A percentile compares a stretch with the other conserved stretches of the same genome.
Conservation (phyloP, 2,797 vertebrate species). For the Coregonus sp. region DNA sequence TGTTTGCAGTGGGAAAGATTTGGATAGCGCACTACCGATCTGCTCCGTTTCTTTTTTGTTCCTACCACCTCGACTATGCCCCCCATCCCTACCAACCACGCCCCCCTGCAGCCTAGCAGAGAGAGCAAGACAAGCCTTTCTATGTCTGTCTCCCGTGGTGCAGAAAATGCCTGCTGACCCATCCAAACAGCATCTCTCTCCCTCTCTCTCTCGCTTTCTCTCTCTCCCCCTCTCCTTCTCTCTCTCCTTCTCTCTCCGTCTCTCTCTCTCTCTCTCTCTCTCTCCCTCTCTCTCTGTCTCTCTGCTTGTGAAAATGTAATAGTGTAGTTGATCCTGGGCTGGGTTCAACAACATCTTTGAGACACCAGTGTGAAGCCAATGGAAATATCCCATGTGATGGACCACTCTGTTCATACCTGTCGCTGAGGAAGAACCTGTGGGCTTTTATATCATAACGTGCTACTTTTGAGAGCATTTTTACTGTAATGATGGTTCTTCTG, state of each 20-base stretch:
- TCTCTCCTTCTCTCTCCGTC: neutral
- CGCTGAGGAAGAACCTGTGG: too few relatives aligned
- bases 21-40: neutral
- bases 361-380: neutral
- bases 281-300: constrained; percentile 20
- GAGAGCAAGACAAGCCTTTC: neutral
- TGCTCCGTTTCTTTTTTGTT: neutral
- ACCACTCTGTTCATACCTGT: neutral
- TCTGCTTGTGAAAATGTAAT: constrained; percentile 20
- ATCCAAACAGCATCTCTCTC: too few relatives aligned
- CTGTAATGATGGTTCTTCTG: neutral
- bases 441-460: too few relatives aligned
- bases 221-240: too few relatives aligned
- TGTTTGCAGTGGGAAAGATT: constrained; percentile 13
- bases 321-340: neutral
- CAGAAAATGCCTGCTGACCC: neutral
- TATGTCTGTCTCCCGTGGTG: neutral
- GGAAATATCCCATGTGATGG: neutral
- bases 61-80: neutral
- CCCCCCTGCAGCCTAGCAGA: neutral
- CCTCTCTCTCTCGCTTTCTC: too few relatives aligned
- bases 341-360: neutral
- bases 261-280: neutral
- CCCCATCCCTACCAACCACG: neutral
- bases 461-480: neutral